phyloP scores from a whole-genome alignment of 2,797 vertebrate genomes.

The Naso thynnoides region DNA sequence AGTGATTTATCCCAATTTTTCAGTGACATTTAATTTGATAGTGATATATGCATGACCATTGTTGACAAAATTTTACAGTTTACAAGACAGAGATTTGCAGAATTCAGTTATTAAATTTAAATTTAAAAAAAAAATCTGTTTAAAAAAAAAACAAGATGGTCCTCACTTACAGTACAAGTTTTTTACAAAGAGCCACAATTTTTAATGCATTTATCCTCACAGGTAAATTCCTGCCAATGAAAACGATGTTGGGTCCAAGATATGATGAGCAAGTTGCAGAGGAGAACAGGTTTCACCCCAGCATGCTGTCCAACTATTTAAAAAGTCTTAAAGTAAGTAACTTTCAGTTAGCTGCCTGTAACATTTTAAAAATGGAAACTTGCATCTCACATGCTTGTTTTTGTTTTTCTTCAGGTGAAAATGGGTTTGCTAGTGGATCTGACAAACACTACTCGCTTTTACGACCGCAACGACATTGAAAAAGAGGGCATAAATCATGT shows the following conservation, averaged over 20 bases:
- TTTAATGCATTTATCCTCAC: slow-evolving; percentile 19
- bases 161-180: not conserved
- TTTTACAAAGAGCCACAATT: not conserved
- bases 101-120: too few relatives aligned
- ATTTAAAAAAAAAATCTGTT: too few relatives aligned
- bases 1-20: not conserved
- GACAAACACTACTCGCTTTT: slow-evolving; percentile 97
- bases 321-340: slow-evolving; percentile 95
- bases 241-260: slow-evolving; percentile 97
- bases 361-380: not conserved
- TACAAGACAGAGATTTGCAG: not conserved
- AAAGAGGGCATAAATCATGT: slow-evolving; percentile 95
- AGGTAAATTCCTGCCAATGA: slow-evolving; percentile 98
- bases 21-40: not conserved
- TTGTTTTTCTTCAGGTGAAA: slow-evolving; percentile 88
- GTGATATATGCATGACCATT: not conserved
- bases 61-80: not conserved
- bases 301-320: slow-evolving; percentile 96
- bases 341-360: not conserved
- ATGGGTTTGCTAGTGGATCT: slow-evolving; percentile 97
- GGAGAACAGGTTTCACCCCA: slow-evolving; percentile 96
- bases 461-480: slow-evolving; percentile 95
- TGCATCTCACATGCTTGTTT: not conserved
- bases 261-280: slow-evolving; percentile 97
- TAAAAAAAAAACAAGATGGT: too few relatives aligned